Conservation (phyloP, 1,140 invertebrate species). For the Eupeodes corollae region DNA sequence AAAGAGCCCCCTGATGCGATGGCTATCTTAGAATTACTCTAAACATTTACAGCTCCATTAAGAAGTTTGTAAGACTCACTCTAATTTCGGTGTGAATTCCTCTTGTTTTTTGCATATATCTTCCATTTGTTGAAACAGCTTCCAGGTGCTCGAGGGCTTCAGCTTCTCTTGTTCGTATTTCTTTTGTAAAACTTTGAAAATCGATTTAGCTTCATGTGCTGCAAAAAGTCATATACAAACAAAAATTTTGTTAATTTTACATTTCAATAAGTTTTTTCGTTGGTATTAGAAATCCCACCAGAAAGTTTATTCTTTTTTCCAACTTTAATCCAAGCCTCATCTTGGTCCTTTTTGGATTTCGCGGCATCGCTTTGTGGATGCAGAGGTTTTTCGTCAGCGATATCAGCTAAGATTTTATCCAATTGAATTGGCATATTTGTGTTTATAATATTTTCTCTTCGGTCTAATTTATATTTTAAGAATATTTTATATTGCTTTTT, state of each 20-base stretch:
- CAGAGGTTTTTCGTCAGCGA: slow-evolving; percentile 26
- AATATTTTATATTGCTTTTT: no score
- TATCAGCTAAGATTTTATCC: slow-evolving; percentile 31
- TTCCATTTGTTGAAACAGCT: slow-evolving; percentile 28
- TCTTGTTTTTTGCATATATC: slow-evolving; percentile 28
- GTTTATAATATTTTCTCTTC: no score
- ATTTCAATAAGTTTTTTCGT: no score
- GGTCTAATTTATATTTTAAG: no score
- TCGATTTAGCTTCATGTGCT: slow-evolving; percentile 31
- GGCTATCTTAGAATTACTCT: no score
- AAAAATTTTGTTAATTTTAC: not conserved
- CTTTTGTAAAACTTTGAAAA: slow-evolving; percentile 33
- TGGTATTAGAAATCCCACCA: slow-evolving; percentile 2
- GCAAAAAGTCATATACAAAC: not conserved
- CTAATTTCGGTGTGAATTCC: slow-evolving; percentile 14
- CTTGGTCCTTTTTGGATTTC: slow-evolving; percentile 26
- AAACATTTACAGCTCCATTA: no score
- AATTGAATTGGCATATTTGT: slow-evolving; percentile 31
- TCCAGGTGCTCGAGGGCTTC: slow-evolving; percentile 28
- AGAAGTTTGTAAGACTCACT: slow-evolving; percentile 26
- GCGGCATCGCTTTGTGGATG: slow-evolving; percentile 27
- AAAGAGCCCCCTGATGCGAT: no score
- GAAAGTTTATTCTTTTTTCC: slow-evolving; percentile 31
- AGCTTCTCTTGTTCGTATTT: slow-evolving; percentile 32
- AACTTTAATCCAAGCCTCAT: slow-evolving; percentile 30